Base-by-base conservation (phyloP, 2,888 invertebrate genomes). In the Prenolepis imparis region DNA sequence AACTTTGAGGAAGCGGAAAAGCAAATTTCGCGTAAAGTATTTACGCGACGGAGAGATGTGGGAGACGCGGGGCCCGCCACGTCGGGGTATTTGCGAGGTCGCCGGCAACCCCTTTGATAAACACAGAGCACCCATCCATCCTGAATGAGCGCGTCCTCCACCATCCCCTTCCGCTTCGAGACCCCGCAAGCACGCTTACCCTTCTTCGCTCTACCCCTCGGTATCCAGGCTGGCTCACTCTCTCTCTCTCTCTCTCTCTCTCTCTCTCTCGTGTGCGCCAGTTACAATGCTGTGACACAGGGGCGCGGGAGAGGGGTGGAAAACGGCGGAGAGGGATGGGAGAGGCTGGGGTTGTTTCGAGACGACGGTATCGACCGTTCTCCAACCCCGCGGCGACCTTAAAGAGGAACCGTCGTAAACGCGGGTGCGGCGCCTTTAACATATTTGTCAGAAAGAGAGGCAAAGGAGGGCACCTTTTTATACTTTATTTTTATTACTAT, bases 331-430 rank as follows among this genome's bases (percentile, higher is more conserved):
- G 83, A 80, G 77, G 87, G 68, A 72, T 83, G 84, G 77, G 85
- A 52, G 73, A 59, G 63, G 55, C 73, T 64, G 86, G 90, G 86
- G 86, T 89, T 90, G 90, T 90, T 92, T 91, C 91, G 89, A 92
- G 92, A 92, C 92, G 92, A 87, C 88, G 90, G 87, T 92, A 92
- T 92, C 92, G 92, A 92, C 90, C 92, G 86, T 82, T 75, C 86
- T 75, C 81, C 87, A 85, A 85, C 86, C 89, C 87, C 86, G 74
- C 68, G 78, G 75, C 82, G 85, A 83, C 82, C 87, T 92, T 91
- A 89, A 91, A 91, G 92, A 84, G 88, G 88, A 92, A 82, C 88
- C 64, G 55, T 63, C 83, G 80, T 83, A 82, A 88, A 90, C 84
- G 84, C 28, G 59, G 59, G 18, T 41, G 83, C 83, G 68, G 72